These are phyloP conservation scores for Holcopasites calliopsidis DNA, from an alignment of 1,140 invertebrate genomes.

Conservation along the genomic window DNA sequence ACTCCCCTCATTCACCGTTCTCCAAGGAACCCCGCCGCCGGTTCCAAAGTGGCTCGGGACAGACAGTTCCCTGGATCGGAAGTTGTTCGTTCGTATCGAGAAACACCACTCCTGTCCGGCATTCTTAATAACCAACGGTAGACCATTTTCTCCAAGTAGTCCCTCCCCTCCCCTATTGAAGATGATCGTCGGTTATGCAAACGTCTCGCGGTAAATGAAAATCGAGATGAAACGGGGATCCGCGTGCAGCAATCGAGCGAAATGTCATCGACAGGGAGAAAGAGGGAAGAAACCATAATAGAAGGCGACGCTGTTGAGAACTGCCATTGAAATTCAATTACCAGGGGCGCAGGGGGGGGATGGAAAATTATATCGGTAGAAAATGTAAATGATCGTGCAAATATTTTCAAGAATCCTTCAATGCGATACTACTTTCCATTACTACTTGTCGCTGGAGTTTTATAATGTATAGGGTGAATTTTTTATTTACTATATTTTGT, in stretches of 20 bases:
- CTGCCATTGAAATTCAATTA: conserved; percentile 63
- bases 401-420: no score
- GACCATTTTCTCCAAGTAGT: conserved; percentile 43
- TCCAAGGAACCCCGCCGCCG: no score
- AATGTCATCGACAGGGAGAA: conserved; percentile 54
- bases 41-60: no score
- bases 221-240: conserved; percentile 31
- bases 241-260: conserved; percentile 47
- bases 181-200: conserved; percentile 22
- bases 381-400: no score
- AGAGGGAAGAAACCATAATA: no score
- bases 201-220: conserved; percentile 42
- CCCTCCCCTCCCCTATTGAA: no score
- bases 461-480: no score
- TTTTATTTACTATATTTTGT: no score
- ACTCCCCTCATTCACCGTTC: no score
- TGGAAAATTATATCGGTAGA: conserved; percentile 65
- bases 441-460: no score
- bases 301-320: conserved; percentile 43
- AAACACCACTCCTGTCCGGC: background rate
- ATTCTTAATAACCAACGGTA: background rate
- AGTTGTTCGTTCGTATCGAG: background rate
- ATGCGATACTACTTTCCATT: no score
- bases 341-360: conserved; percentile 45
- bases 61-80: background rate